Percentiles rank a stretch among this genome's conserved stretches.
Evolutionary conservation across 2,113 vertebrate species (phyloP).

Genomic region (Xiphophorus maculatus): DNA sequence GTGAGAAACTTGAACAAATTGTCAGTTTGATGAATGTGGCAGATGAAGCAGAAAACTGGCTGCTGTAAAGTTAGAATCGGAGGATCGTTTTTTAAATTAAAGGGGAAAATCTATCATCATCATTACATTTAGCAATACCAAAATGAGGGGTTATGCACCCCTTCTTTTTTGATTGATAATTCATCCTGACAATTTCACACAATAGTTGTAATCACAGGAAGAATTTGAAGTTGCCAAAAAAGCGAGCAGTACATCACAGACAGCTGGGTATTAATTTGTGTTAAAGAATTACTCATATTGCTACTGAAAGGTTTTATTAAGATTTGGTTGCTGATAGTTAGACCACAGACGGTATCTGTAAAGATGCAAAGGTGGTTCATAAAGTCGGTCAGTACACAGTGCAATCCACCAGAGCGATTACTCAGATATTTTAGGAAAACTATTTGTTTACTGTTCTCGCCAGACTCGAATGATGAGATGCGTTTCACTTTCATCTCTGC

Average conservation of each 20-base stretch:
- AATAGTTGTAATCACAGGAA: slow-evolving; percentile 6
- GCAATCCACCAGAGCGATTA: slow-evolving; percentile 5
- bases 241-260: background rate
- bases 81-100: background rate
- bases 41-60: slow-evolving; percentile 1
- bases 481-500: slow-evolving; percentile 32
- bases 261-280: slow-evolving; percentile 8
- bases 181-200: background rate
- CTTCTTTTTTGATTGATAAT: background rate
- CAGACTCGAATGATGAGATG: slow-evolving; percentile 10
- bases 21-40: slow-evolving; percentile 8
- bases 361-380: background rate
- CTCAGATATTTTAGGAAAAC: background rate
- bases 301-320: slow-evolving; percentile 10
- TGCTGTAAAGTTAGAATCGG: background rate
- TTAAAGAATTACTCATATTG: slow-evolving; percentile 6
- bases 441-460: slow-evolving; percentile 18
- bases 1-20: background rate
- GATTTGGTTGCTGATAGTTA: background rate
- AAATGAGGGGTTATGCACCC: background rate
- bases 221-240: background rate
- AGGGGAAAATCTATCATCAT: background rate
- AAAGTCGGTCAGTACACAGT: slow-evolving; percentile 9
- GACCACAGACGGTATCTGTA: background rate
- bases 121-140: slow-evolving; percentile 3